phyloP scores from a whole-genome alignment of 2,888 invertebrate species.

The Galerucella nymphaeae region DNA sequence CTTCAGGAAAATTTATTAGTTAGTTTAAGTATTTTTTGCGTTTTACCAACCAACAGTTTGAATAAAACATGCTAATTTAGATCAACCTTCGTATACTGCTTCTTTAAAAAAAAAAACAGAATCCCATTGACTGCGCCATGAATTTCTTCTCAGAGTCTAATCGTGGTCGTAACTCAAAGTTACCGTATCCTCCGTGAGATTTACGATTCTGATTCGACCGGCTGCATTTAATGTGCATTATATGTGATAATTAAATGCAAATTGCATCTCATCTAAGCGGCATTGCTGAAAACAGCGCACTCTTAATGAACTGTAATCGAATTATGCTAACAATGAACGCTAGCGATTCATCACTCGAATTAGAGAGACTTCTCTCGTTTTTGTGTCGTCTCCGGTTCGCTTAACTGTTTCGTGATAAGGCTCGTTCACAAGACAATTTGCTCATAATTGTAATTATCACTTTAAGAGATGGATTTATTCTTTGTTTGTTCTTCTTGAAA shows the following conservation, averaged over 20 bases:
- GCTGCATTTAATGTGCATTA: constrained; percentile 64
- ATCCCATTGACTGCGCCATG: constrained; percentile 23
- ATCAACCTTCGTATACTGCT: neutral
- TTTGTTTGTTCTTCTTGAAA: no score
- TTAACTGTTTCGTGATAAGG: constrained; percentile 43
- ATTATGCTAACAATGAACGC: constrained; percentile 64
- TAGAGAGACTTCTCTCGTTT: constrained; percentile 36
- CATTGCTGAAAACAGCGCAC: constrained; percentile 65
- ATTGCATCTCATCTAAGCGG: constrained; percentile 66
- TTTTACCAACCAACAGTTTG: no score
- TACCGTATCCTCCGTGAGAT: constrained; percentile 62
- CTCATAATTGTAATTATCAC: no score
- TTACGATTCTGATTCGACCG: constrained; percentile 52
- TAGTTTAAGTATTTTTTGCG: no score
- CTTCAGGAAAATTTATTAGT: no score
- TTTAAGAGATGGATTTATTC: no score
- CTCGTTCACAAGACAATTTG: constrained; percentile 47
- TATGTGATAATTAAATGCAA: constrained; percentile 67
- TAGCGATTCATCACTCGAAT: constrained; percentile 37
- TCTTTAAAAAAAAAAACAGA: neutral
- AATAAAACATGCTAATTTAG: no score
- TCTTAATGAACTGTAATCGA: constrained; percentile 66
- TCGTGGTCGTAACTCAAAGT: constrained; percentile 51
- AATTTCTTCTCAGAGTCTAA: constrained; percentile 56
- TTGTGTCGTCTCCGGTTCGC: constrained; percentile 37